These are phyloP conservation scores for Myotis lucifugus DNA, from an alignment of 2,113 vertebrate genomes.

Conservation along the genomic window DNA sequence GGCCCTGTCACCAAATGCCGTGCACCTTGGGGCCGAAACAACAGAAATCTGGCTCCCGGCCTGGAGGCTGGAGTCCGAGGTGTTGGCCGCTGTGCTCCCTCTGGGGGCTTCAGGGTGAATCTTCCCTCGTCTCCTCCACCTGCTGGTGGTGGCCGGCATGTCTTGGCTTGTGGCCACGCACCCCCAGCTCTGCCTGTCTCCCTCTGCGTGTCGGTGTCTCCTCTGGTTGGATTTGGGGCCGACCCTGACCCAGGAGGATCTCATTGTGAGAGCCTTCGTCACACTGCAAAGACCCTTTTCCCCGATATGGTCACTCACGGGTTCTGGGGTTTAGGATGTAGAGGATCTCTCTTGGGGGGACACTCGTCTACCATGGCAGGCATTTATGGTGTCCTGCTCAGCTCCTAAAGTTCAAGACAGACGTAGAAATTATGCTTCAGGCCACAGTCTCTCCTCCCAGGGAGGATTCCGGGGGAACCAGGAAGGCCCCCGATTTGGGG, in stretches of 20 bases:
- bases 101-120: fast-evolving
- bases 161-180: neutral
- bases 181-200: fast-evolving
- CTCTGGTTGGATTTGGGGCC: neutral
- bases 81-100: neutral
- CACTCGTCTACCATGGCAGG: neutral
- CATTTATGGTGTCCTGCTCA: neutral
- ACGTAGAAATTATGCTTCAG: neutral
- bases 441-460: neutral
- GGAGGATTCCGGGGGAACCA: neutral
- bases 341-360: neutral
- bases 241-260: too few species aligned
- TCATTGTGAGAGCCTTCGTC: neutral
- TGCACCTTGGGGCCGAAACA: too few species aligned
- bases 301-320: neutral
- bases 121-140: neutral
- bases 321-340: neutral
- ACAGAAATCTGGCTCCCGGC: too few species aligned
- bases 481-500: neutral
- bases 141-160: fast-evolving
- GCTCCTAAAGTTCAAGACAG: neutral
- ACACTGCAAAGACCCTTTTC: neutral
- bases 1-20: neutral
- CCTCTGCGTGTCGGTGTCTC: neutral
- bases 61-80: too few species aligned